phyloP scores from a whole-genome alignment of 2,888 invertebrate genomes.

The Pristionchus fissidentatus region DNA sequence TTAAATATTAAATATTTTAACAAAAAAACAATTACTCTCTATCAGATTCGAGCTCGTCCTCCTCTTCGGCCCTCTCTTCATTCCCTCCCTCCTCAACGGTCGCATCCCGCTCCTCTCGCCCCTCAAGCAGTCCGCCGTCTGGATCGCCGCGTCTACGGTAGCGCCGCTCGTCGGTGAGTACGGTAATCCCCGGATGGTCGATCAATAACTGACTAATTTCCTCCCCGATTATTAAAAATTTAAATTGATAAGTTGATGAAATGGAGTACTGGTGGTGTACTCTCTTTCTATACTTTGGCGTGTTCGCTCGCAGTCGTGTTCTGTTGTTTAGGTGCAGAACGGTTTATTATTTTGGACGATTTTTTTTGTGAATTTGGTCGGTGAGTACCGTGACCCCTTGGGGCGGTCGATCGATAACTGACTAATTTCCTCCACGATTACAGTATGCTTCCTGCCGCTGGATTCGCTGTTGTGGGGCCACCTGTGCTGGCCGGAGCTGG shows the following conservation, averaged over 20 bases:
- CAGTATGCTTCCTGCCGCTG: slow-evolving; percentile 84
- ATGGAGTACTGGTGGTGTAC: too few species aligned
- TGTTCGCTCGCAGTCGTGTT: too few species aligned
- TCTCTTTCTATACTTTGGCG: too few species aligned
- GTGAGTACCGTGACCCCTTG: too few species aligned
- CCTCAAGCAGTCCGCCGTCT: slow-evolving; percentile 70
- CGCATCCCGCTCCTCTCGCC: slow-evolving; percentile 81
- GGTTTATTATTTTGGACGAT: too few species aligned
- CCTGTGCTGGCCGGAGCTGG: slow-evolving; percentile 93
- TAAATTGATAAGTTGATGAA: too few species aligned
- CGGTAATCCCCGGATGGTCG: not conserved
- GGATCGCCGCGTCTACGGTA: slow-evolving; percentile 74
- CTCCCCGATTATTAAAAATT: slow-evolving; percentile 76
- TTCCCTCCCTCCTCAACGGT: slow-evolving; percentile 85
- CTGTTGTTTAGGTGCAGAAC: too few species aligned
- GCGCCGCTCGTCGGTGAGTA: slow-evolving; percentile 80
- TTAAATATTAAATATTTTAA: too few species aligned
- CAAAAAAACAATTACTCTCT: too few species aligned
- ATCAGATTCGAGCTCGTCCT: slow-evolving; percentile 87
- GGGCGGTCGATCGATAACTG: not conserved
- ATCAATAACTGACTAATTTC: not conserved
- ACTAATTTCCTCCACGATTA: slow-evolving; percentile 76
- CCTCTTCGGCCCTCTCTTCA: slow-evolving; percentile 85
- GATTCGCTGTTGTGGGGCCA: slow-evolving; percentile 95
- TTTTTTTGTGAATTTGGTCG: too few species aligned